Percentiles rank a stretch among this genome's conserved stretches.
These are phyloP conservation scores for Drosophila greeni DNA, from an alignment of 2,888 invertebrate genomes.

Conservation along the genomic window DNA sequence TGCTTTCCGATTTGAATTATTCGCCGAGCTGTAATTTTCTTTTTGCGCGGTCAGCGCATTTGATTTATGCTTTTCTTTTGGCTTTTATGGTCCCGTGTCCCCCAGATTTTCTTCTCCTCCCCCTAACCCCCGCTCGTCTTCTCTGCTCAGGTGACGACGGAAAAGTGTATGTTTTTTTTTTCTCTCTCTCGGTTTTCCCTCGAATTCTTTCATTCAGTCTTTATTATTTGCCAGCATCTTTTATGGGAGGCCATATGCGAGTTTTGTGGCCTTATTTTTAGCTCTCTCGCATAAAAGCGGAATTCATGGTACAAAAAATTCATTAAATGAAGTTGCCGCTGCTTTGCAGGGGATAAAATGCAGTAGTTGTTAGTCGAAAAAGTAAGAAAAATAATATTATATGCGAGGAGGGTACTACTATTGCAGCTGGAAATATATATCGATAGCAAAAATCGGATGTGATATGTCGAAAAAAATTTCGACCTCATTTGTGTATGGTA, in stretches of 20 bases:
- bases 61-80: slow-evolving; percentile 31
- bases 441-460: background rate
- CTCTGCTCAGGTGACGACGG: slow-evolving; percentile 20
- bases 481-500: background rate
- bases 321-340: slow-evolving; percentile 19
- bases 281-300: slow-evolving; percentile 16
- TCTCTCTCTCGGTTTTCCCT: background rate
- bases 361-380: background rate
- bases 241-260: slow-evolving; percentile 29
- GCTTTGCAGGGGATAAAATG: background rate
- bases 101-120: background rate
- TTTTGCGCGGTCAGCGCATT: slow-evolving; percentile 22
- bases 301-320: slow-evolving; percentile 14
- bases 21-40: slow-evolving; percentile 12
- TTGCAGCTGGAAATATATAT: background rate
- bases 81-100: slow-evolving; percentile 19
- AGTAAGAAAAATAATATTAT: background rate
- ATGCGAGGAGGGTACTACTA: background rate
- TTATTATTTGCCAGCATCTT: slow-evolving; percentile 31
- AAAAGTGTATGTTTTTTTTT: slow-evolving; percentile 10
- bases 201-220: slow-evolving; percentile 16
- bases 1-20: slow-evolving; percentile 45
- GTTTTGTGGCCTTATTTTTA: slow-evolving; percentile 25
- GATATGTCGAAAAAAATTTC: background rate
- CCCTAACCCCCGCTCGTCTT: no score